A percentile compares a stretch with the other conserved stretches of the same genome.
Evolutionary conservation across 2,113 vertebrate species (phyloP).

Genomic region (Salvelinus alpinus): DNA sequence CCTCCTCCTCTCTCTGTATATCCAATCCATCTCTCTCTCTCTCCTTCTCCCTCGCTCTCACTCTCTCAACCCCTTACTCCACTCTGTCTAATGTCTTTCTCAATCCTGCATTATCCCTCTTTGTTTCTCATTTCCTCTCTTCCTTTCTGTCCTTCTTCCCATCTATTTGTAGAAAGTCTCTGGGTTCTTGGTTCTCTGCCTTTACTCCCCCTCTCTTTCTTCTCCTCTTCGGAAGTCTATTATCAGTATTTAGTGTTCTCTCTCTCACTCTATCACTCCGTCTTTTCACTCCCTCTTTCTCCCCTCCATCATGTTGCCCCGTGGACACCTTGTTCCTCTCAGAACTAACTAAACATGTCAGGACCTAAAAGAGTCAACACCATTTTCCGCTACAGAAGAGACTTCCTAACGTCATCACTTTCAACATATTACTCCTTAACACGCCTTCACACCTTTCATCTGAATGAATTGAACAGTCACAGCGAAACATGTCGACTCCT

Average conservation of each 20-base stretch:
- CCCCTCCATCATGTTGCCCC: constrained; percentile 20
- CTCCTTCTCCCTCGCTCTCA: neutral
- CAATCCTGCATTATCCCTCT: neutral
- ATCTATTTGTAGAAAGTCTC: neutral
- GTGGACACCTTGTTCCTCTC: constrained; percentile 7
- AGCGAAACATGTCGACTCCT: neutral
- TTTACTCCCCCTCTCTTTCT: constrained; percentile 16
- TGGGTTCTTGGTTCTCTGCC: constrained; percentile 19
- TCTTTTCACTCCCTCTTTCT: constrained; percentile 35
- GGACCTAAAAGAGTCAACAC: neutral
- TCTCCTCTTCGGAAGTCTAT: constrained; percentile 46
- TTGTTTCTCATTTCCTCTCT: neutral
- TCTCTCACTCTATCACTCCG: constrained; percentile 6
- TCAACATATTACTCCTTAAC: neutral
- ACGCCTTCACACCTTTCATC: neutral
- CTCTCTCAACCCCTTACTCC: constrained; percentile 3
- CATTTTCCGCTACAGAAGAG: constrained; percentile 28
- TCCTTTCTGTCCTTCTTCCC: neutral
- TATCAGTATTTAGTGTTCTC: constrained; percentile 72
- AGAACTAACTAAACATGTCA: constrained; percentile 35
- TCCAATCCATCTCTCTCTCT: neutral
- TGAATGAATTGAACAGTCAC: neutral
- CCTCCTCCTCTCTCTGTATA: constrained; percentile 11
- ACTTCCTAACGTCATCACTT: neutral
- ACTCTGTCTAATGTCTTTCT: neutral